These are phyloP conservation scores for Centroberyx gerrardi DNA, from an alignment of 2,797 vertebrate genomes.

Conservation along the genomic window DNA sequence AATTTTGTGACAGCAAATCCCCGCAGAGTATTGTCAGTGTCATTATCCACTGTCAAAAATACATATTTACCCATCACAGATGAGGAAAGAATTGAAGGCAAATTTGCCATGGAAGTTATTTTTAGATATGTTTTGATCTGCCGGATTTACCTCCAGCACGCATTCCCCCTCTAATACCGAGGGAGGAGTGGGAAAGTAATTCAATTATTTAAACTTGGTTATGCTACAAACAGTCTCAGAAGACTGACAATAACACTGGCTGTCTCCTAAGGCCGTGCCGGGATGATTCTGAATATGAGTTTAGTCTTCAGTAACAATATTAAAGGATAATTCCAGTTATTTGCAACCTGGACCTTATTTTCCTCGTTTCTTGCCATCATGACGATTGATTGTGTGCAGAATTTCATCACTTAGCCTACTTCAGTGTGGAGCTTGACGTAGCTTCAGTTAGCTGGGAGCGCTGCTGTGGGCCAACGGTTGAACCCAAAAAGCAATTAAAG, in stretches of 20 bases:
- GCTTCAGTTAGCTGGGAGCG: too few relatives aligned
- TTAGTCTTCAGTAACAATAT: constrained; percentile 56
- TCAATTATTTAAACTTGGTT: constrained; percentile 82
- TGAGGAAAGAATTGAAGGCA: constrained; percentile 66
- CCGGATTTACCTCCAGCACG: constrained; percentile 78
- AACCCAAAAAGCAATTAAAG: too few relatives aligned
- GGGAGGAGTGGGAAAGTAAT: constrained; percentile 71
- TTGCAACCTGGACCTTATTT: too few relatives aligned
- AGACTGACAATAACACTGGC: constrained; percentile 74
- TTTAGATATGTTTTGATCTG: constrained; percentile 78
- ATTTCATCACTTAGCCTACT: too few relatives aligned
- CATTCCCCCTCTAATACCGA: constrained; percentile 69
- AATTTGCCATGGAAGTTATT: constrained; percentile 74
- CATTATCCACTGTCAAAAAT: constrained; percentile 75
- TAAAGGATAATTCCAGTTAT: constrained; percentile 5
- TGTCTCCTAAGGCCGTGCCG: constrained; percentile 52
- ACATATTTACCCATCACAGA: constrained; percentile 71
- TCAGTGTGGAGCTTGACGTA: too few relatives aligned
- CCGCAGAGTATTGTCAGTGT: constrained; percentile 69
- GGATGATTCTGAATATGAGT: constrained; percentile 54
- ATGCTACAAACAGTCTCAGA: constrained; percentile 79
- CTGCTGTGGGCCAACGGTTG: too few relatives aligned
- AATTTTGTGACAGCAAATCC: constrained; percentile 72
- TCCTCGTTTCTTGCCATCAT: too few relatives aligned
- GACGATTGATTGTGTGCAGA: too few relatives aligned